phyloP scores from a whole-genome alignment of 2,888 invertebrate species.

The Hirtodrosophila histrioides region DNA sequence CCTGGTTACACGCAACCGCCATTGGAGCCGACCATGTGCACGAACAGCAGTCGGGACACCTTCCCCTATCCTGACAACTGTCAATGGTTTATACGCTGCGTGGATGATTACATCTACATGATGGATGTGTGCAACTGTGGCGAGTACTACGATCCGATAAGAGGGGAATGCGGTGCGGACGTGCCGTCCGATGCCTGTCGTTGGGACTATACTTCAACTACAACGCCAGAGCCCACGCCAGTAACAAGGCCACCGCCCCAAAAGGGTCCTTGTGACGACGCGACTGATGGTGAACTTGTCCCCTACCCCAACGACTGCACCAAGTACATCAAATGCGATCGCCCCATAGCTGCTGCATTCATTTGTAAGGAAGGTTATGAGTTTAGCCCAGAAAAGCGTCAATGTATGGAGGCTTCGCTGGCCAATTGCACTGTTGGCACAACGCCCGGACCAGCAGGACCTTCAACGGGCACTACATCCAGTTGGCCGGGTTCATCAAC shows the following conservation, averaged over 20 bases:
- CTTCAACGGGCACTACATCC: constrained; percentile 10
- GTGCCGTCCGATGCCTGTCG: constrained; percentile 70
- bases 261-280: constrained; percentile 62
- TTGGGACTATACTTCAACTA: constrained; percentile 60
- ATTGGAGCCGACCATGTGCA: constrained; percentile 59
- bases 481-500: constrained; percentile 8
- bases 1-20: constrained; percentile 47
- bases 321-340: constrained; percentile 68
- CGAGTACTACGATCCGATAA: constrained; percentile 71
- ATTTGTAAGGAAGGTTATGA: constrained; percentile 62
- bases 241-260: constrained; percentile 65
- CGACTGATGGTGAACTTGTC: constrained; percentile 44
- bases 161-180: constrained; percentile 57
- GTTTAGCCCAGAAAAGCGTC: constrained; percentile 49
- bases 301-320: constrained; percentile 71
- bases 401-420: constrained; percentile 59
- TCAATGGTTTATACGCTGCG: constrained; percentile 70
- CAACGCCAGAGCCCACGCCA: constrained; percentile 22
- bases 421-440: constrained; percentile 60
- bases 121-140: constrained; percentile 61
- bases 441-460: constrained; percentile 9
- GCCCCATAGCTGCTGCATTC: constrained; percentile 58
- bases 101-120: constrained; percentile 69
- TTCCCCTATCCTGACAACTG: constrained; percentile 71
- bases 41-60: constrained; percentile 57